Conservation (phyloP, 2,113 vertebrate species). For the Rousettus leschenaultii region DNA sequence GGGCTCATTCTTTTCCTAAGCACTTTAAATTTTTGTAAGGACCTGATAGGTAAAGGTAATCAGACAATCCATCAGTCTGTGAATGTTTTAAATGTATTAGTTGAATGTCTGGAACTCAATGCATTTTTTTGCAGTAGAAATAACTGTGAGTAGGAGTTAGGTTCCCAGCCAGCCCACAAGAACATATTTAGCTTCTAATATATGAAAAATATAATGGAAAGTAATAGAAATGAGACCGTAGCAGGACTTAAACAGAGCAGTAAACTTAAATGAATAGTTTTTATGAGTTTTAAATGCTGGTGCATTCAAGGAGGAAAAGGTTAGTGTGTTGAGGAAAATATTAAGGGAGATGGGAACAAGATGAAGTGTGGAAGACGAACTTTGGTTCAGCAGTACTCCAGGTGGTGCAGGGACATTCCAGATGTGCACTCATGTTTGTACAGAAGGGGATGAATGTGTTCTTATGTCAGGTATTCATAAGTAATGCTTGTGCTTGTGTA, state of each 20-base stretch:
- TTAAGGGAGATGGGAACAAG: neutral
- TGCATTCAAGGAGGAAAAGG: neutral
- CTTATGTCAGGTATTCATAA: neutral
- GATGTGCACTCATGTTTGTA: neutral
- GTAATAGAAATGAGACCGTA: neutral
- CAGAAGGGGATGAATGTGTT: neutral
- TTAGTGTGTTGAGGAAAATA: neutral
- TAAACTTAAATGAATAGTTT: neutral
- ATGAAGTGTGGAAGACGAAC: neutral
- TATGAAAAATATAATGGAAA: slow-evolving; percentile 8
- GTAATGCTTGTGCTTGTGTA: neutral
- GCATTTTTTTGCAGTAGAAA: neutral
- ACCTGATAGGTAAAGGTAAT: neutral
- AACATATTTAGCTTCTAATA: slow-evolving; percentile 9
- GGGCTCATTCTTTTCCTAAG: neutral
- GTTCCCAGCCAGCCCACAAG: neutral
- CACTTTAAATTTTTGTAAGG: neutral
- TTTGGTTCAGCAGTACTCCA: neutral
- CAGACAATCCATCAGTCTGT: neutral
- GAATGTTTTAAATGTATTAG: neutral
- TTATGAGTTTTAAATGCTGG: neutral
- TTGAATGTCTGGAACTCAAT: neutral
- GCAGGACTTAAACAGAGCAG: neutral
- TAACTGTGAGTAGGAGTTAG: neutral
- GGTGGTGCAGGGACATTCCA: slow-evolving; percentile 23